Evolutionary conservation across 2,113 vertebrate species (phyloP).

Genomic region (Anser cygnoides): DNA sequence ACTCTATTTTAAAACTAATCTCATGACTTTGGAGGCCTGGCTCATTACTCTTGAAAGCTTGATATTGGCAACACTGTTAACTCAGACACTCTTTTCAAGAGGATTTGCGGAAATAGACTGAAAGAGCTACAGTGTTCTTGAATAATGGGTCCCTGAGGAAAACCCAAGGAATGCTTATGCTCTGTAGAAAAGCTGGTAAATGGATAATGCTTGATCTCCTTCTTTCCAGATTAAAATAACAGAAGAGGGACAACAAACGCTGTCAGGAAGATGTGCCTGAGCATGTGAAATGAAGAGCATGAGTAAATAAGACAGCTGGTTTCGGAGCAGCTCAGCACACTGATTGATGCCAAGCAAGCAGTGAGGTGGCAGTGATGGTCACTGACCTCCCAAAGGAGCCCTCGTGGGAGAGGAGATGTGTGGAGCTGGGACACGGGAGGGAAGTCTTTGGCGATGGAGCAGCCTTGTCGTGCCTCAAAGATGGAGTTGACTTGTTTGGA

Average conservation of each 20-base stretch:
- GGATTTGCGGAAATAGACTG: background rate
- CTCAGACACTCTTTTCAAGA: constrained; percentile 25
- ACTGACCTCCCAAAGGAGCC: fast-evolving
- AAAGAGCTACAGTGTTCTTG: constrained; percentile 43
- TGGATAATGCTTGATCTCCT: constrained; percentile 30
- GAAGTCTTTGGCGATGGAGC: background rate
- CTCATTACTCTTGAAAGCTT: constrained; percentile 34
- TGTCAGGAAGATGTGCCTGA: background rate
- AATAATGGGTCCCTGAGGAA: constrained; percentile 8
- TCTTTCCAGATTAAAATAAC: constrained; percentile 37
- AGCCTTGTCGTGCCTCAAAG: background rate
- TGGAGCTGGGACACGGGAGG: background rate
- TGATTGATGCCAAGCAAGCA: fast-evolving
- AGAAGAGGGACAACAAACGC: background rate
- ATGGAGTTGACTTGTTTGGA: background rate
- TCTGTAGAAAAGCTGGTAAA: constrained; percentile 32
- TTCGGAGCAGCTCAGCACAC: background rate
- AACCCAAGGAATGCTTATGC: constrained; percentile 9
- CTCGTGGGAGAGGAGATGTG: background rate
- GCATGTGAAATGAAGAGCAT: background rate
- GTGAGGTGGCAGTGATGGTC: background rate
- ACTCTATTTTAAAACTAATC: constrained; percentile 55
- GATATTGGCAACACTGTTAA: constrained; percentile 15
- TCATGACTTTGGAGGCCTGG: constrained; percentile 17
- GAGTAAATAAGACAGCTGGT: background rate